phyloP scores from a whole-genome alignment of 1,140 invertebrate genomes.

The Aphelenchoides avenae region DNA sequence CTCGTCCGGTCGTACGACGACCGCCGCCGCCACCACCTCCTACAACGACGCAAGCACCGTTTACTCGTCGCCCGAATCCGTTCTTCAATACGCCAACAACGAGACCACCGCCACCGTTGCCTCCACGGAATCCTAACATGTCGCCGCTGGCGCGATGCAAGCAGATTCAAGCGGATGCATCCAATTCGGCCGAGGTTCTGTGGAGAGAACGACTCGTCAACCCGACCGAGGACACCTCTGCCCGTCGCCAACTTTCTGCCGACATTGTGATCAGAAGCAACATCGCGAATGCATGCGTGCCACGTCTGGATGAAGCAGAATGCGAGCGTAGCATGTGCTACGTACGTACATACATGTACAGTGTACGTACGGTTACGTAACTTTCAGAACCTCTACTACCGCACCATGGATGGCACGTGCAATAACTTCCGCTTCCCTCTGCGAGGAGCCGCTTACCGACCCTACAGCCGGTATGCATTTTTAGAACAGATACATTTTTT shows the following conservation, averaged over 20 bases:
- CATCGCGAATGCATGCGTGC: slow-evolving; percentile 57
- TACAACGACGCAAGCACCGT: slow-evolving; percentile 9
- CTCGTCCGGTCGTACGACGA: slow-evolving; percentile 3
- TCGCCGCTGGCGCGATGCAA: slow-evolving; percentile 42
- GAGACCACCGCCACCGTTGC: slow-evolving; percentile 5
- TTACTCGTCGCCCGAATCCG: slow-evolving; percentile 20
- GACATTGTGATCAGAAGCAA: slow-evolving; percentile 55
- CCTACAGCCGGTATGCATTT: slow-evolving; percentile 47
- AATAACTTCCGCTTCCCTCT: slow-evolving; percentile 53
- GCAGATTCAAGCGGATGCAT: slow-evolving; percentile 54
- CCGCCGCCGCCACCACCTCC: slow-evolving; percentile 13
- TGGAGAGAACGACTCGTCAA: slow-evolving; percentile 47
- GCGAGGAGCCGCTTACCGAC: slow-evolving; percentile 53
- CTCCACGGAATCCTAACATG: slow-evolving; percentile 11
- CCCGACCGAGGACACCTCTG: slow-evolving; percentile 53
- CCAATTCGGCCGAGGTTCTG: slow-evolving; percentile 47
- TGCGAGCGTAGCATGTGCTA: slow-evolving; percentile 46
- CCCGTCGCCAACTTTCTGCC: slow-evolving; percentile 38
- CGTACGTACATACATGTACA: slow-evolving; percentile 25
- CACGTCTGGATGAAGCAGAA: slow-evolving; percentile 55
- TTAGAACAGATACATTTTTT: slow-evolving; percentile 9
- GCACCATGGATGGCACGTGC: slow-evolving; percentile 57
- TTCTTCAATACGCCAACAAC: slow-evolving; percentile 15
- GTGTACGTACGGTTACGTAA: slow-evolving; percentile 12
- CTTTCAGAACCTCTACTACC: slow-evolving; percentile 47